A percentile compares a stretch with the other conserved stretches of the same genome.
phyloP scores from a whole-genome alignment of 2,113 vertebrate species.

The Turdus rufiventris region DNA sequence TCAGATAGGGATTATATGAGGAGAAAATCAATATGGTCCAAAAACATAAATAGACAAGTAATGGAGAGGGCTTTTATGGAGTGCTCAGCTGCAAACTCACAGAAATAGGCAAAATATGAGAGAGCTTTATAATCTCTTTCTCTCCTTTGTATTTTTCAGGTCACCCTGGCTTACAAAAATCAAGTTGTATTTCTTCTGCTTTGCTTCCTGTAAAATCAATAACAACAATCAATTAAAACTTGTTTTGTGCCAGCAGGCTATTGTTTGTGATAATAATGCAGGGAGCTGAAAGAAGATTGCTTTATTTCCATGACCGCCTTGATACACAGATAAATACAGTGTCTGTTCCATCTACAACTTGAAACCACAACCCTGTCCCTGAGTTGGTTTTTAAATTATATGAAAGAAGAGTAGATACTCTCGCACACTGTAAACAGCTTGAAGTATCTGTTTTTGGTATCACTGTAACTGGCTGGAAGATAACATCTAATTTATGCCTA shows the following conservation, averaged over 20 bases:
- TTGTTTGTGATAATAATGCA: slow-evolving; percentile 10
- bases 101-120: background rate
- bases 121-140: background rate
- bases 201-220: slow-evolving; percentile 42
- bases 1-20: background rate
- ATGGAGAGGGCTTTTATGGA: background rate
- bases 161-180: slow-evolving; percentile 12
- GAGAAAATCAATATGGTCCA: slow-evolving; percentile 31
- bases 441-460: slow-evolving; percentile 46
- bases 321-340: background rate
- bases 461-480: background rate
- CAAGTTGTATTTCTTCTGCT: slow-evolving; percentile 36
- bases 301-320: slow-evolving; percentile 6
- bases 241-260: slow-evolving; percentile 10
- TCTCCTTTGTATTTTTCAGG: slow-evolving; percentile 49
- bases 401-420: background rate
- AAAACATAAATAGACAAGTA: slow-evolving; percentile 8
- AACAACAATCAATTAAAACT: slow-evolving; percentile 10
- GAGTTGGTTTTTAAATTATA: background rate
- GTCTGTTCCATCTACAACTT: background rate
- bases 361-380: background rate
- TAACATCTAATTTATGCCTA: slow-evolving; percentile 56
- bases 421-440: background rate
- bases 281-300: background rate
- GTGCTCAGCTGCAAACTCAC: background rate